phyloP scores from a whole-genome alignment of 1,140 invertebrate species.

The Acromyrmex charruanus region DNA sequence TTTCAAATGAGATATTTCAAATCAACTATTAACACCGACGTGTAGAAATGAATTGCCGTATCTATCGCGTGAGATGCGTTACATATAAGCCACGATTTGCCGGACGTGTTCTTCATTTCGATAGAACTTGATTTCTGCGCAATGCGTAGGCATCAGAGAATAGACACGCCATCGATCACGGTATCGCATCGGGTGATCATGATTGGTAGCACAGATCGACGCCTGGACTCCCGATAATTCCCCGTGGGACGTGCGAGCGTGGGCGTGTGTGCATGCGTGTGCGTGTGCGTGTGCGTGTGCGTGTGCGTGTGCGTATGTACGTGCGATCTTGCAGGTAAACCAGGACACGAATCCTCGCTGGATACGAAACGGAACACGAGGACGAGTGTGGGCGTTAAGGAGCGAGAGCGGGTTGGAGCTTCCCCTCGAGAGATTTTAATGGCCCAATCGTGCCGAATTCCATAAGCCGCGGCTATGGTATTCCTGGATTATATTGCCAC shows the following conservation, averaged over 20 bases:
- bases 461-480: conserved; percentile 55
- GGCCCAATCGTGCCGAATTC: conserved; percentile 74
- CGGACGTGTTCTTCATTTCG: conserved; percentile 41
- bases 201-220: conserved; percentile 64
- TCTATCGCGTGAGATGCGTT: not conserved
- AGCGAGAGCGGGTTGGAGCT: not conserved
- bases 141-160: conserved; percentile 35
- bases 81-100: conserved; percentile 19
- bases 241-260: conserved; percentile 20
- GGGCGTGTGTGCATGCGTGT: not conserved
- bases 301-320: not conserved
- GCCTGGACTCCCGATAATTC: conserved; percentile 59
- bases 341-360: not conserved
- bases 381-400: conserved; percentile 19
- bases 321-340: not conserved
- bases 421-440: conserved; percentile 73
- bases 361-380: conserved; percentile 28
- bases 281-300: not conserved
- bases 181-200: conserved; percentile 64
- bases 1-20: not conserved
- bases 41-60: not conserved
- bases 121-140: conserved; percentile 45
- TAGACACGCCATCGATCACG: conserved; percentile 66
- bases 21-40: conserved; percentile 7
- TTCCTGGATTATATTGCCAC: conserved; percentile 68